A percentile compares a stretch with the other conserved stretches of the same genome.
These are phyloP conservation scores for Pristionchus mayeri DNA, from an alignment of 2,888 invertebrate genomes.

Conservation along the genomic window DNA sequence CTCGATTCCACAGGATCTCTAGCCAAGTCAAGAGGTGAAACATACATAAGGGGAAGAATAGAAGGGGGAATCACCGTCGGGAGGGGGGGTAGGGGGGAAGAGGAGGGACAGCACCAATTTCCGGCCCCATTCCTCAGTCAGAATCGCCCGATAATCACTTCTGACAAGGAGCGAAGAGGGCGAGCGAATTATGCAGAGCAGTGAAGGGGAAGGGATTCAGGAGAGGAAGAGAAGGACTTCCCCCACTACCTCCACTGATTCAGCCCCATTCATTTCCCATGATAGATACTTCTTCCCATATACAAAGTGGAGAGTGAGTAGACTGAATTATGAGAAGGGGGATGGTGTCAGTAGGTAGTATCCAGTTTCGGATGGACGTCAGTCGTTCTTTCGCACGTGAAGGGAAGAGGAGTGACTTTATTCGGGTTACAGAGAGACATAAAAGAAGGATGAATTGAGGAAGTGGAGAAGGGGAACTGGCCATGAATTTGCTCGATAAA, in stretches of 20 bases:
- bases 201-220: not conserved
- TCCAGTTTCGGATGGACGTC: not conserved
- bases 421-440: not conserved
- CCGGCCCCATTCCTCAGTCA: not conserved
- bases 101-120: not conserved
- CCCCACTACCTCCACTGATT: too few relatives aligned
- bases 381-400: not conserved
- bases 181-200: constrained; percentile 11
- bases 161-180: not conserved
- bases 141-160: constrained; percentile 23
- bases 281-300: not conserved
- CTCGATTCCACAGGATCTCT: not conserved
- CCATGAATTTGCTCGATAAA: not conserved
- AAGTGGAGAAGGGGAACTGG: not conserved
- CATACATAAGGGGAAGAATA: not conserved
- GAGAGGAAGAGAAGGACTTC: too few relatives aligned
- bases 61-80: not conserved
- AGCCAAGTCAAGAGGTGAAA: not conserved
- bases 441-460: not conserved
- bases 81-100: not conserved
- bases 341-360: not conserved
- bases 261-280: too few relatives aligned
- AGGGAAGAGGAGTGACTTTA: not conserved
- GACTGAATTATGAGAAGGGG: not conserved
- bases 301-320: not conserved